These are phyloP conservation scores for Cheilosia variabilis DNA, from an alignment of 2,888 invertebrate genomes.

Conservation along the genomic window DNA sequence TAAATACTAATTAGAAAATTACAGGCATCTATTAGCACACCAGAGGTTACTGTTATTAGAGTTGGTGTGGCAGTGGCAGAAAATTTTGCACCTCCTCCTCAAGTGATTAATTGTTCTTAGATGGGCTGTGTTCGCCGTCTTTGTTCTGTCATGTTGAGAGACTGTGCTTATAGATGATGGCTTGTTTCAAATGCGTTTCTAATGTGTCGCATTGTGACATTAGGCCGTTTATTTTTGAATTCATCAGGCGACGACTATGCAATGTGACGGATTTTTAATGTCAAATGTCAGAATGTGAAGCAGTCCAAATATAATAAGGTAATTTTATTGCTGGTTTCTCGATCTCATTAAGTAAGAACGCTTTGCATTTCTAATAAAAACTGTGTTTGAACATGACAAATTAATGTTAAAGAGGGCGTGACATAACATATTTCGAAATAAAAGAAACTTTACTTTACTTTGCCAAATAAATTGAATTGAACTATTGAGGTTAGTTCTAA, in stretches of 20 bases:
- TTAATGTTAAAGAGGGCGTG: no score
- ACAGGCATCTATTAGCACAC: conserved; percentile 13
- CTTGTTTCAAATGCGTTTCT: background rate
- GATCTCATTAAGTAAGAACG: no score
- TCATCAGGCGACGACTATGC: conserved; percentile 5
- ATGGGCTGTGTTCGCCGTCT: conserved; percentile 1
- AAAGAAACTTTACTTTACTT: no score
- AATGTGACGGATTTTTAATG: conserved; percentile 46
- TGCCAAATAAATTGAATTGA: no score
- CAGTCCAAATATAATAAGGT: conserved; percentile 14
- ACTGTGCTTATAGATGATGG: conserved; percentile 14
- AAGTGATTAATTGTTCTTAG: conserved; percentile 42
- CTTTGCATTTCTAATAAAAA: background rate
- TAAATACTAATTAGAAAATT: conserved; percentile 70
- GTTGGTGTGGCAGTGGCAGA: conserved; percentile 12
- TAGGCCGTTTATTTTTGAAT: conserved; percentile 22
- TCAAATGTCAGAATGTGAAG: conserved; percentile 42
- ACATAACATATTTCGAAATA: no score
- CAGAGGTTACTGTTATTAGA: conserved; percentile 8
- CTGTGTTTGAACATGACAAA: no score
- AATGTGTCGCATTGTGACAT: conserved; percentile 20
- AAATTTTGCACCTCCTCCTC: conserved; percentile 15
- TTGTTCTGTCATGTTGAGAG: conserved; percentile 26
- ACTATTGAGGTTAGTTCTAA: no score
- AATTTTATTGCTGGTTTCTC: background rate